Base-by-base conservation (phyloP, 2,888 invertebrate species). In the Drosophila ezoana region DNA sequence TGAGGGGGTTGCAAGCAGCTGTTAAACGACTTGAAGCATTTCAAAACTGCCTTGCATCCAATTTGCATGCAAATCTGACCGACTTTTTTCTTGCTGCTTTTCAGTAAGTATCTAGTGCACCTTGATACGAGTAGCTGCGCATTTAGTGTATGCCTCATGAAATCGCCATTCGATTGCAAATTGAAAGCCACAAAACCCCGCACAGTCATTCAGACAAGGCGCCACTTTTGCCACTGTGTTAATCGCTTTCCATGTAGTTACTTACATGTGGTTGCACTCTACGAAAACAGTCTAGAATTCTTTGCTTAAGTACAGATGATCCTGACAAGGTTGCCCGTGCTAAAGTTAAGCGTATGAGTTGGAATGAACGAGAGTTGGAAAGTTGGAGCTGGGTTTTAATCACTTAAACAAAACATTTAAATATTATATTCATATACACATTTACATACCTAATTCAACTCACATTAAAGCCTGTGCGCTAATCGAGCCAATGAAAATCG, bases 81-180 rank as follows among this genome's bases (percentile, higher is more conserved):
- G 73, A 69, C 37, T 64, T 72, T 49, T 49, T 44, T 56, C 41
- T 10, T 16, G 28, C 28, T 49, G 1, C 6, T 20, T 43, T 18
- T 13, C 20, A 11, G n/a, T 23, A 38, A 47, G 32, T 58, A 78
- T 71, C 76, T 76, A 57, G 79, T 62, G 76, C 79, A 79, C 80
- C 80, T 79, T 76, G 79, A 76, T 68, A 72, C 65, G 62, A 63
- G 32, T 63, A 51, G 77, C 60, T 68, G 74, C 60, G 73, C 74
- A 74, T 77, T 79, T 79, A 79, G 79, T 54, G 80, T 65, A 14
- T 54, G 71, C 59, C 61, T 77, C 71, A 45, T 60, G 60, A 80
- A 79, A 80, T 71, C 71, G 45, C 40, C 76, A 71, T 32, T 33
- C 45, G 38, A 61, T 64, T 71, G 79, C 73, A 58, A 79, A 79